phyloP scores from a whole-genome alignment of 2,113 vertebrate species.

The Desmodus rotundus region DNA sequence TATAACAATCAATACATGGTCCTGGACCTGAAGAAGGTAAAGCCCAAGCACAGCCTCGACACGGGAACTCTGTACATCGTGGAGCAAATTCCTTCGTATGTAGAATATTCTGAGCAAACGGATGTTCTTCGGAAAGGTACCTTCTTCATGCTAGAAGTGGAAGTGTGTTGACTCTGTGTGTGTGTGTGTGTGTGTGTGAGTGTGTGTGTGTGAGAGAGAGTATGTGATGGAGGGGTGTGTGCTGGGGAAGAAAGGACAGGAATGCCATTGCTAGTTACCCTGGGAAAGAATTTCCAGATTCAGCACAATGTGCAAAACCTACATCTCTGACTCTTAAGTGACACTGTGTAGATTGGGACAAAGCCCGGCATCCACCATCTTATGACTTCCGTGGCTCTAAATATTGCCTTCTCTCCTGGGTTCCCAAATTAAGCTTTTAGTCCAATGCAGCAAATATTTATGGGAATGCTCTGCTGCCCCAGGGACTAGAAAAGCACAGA shows the following conservation, averaged over 20 bases:
- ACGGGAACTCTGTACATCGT: conserved; percentile 87
- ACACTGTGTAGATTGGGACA: neutral
- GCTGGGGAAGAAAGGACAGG: neutral
- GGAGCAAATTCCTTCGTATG: conserved; percentile 92
- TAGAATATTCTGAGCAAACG: conserved; percentile 93
- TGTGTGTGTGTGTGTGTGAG: too few relatives aligned
- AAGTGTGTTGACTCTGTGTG: neutral
- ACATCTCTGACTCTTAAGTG: neutral
- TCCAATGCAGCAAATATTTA: neutral
- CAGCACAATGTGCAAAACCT: neutral
- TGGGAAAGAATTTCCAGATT: neutral
- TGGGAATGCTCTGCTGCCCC: neutral
- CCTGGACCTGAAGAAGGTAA: conserved; percentile 89
- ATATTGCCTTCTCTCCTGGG: neutral
- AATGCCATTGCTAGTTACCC: neutral
- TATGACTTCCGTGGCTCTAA: neutral
- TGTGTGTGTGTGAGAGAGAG: neutral
- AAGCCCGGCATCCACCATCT: neutral
- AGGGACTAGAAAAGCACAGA: neutral
- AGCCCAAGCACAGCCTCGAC: conserved; percentile 79
- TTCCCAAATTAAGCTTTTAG: neutral
- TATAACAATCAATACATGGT: conserved; percentile 97
- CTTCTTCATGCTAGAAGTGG: neutral
- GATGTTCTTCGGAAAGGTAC: conserved; percentile 89
- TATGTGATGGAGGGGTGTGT: neutral